Conservation (phyloP, 1,140 invertebrate genomes). For the Lucilia sericata region DNA sequence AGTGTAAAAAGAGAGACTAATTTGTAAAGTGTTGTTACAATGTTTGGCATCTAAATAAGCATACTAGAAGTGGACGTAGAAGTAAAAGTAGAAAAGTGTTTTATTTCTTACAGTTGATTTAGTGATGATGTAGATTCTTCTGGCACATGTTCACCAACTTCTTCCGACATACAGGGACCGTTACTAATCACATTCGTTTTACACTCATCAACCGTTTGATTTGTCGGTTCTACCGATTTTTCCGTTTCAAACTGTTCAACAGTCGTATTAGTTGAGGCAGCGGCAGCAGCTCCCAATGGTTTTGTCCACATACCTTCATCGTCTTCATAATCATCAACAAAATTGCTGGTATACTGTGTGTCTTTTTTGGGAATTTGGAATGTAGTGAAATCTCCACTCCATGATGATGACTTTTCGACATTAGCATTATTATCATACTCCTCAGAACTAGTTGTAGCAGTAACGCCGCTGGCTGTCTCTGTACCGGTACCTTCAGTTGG, state of each 20-base stretch:
- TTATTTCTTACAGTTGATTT: conserved; percentile 31
- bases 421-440: conserved; percentile 66
- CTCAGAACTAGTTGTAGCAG: conserved; percentile 44
- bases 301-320: conserved; percentile 67
- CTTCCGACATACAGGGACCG: conserved; percentile 31
- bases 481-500: not conserved
- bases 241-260: not conserved
- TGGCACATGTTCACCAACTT: not conserved
- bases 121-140: not conserved
- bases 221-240: not conserved
- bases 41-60: not conserved
- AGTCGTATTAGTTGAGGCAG: not conserved
- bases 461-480: not conserved
- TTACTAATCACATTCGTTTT: conserved; percentile 24
- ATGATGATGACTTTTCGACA: conserved; percentile 55
- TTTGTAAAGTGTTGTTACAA: not conserved
- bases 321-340: conserved; percentile 61
- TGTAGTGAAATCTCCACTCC: conserved; percentile 51
- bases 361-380: conserved; percentile 47
- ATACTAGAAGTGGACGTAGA: not conserved
- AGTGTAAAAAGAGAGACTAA: too few relatives aligned
- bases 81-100: not conserved
- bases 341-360: not conserved
- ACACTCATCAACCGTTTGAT: not conserved
- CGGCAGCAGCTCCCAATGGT: conserved; percentile 53